A percentile compares a stretch with the other conserved stretches of the same genome.
Evolutionary conservation across 1,140 invertebrate species (phyloP).

Genomic region (Tribolium madens): DNA sequence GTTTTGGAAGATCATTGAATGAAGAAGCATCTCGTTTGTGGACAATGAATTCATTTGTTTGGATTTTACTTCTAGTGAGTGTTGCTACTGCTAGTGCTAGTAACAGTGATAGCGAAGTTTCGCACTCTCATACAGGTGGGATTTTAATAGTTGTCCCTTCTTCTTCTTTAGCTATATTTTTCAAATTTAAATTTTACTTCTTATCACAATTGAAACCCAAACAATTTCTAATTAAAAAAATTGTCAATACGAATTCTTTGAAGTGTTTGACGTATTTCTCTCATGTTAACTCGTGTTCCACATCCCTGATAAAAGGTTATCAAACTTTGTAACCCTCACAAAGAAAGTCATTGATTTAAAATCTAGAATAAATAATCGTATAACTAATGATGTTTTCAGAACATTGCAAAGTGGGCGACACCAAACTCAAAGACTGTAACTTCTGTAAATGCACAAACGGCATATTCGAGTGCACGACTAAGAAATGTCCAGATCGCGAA

Average conservation of each 20-base stretch:
- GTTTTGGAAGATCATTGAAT: conserved; percentile 16
- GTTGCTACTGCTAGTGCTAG: background rate
- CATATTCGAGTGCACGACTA: background rate
- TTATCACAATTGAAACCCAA: no score
- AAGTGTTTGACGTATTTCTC: background rate
- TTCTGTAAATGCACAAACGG: conserved; percentile 16
- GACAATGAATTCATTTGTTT: background rate
- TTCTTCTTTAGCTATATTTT: no score
- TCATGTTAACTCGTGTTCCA: background rate
- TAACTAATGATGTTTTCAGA: background rate
- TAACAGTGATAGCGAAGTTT: background rate
- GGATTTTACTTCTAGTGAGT: background rate
- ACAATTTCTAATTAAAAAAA: no score
- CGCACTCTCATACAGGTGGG: no score
- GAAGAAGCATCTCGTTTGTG: background rate
- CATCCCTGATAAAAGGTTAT: conserved; percentile 34
- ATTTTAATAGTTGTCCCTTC: no score
- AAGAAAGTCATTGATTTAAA: conserved; percentile 25
- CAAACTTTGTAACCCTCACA: conserved; percentile 27
- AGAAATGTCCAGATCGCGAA: background rate
- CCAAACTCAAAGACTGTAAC: background rate
- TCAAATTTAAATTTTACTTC: no score
- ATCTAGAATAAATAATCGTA: background rate
- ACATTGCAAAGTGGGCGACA: background rate
- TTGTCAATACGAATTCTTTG: conserved; percentile 2